These are phyloP conservation scores for Leptopterna dolabrata DNA, from an alignment of 2,888 invertebrate genomes.

Conservation along the genomic window DNA sequence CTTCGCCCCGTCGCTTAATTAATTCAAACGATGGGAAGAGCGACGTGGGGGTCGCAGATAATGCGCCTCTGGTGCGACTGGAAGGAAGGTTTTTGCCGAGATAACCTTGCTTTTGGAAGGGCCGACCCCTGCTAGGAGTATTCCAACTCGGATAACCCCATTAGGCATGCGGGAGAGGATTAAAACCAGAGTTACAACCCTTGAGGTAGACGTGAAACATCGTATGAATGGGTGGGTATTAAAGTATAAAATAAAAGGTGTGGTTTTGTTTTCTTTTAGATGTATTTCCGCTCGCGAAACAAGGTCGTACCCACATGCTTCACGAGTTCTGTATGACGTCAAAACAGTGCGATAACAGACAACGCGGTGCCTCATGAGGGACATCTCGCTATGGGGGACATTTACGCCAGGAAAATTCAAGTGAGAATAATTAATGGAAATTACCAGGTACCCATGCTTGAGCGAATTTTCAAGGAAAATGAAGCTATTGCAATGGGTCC, in stretches of 20 bases:
- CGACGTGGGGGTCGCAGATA: slow-evolving; percentile 35
- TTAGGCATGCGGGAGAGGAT: slow-evolving; percentile 38
- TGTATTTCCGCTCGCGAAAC: no score
- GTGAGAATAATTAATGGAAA: no score
- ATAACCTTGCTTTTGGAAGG: slow-evolving; percentile 18
- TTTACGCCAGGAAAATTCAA: no score
- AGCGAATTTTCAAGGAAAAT: no score
- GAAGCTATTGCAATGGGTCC: no score
- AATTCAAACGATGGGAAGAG: slow-evolving; percentile 34
- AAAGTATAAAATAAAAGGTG: not conserved
- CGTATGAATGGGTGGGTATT: not conserved
- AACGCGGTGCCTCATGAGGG: no score
- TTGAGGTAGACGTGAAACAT: not conserved
- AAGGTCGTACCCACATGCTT: no score
- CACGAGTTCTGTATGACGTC: no score
- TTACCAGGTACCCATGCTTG: no score
- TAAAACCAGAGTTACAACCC: slow-evolving; percentile 5
- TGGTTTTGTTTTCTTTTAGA: not conserved
- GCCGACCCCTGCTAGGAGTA: not conserved
- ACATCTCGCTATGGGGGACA: no score
- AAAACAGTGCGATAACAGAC: no score
- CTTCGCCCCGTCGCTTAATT: slow-evolving; percentile 18
- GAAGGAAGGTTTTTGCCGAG: slow-evolving; percentile 17
- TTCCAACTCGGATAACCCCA: slow-evolving; percentile 28
- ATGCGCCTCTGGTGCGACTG: slow-evolving; percentile 11